Conservation (phyloP, 2,888 invertebrate genomes). For the Tuta absoluta region DNA sequence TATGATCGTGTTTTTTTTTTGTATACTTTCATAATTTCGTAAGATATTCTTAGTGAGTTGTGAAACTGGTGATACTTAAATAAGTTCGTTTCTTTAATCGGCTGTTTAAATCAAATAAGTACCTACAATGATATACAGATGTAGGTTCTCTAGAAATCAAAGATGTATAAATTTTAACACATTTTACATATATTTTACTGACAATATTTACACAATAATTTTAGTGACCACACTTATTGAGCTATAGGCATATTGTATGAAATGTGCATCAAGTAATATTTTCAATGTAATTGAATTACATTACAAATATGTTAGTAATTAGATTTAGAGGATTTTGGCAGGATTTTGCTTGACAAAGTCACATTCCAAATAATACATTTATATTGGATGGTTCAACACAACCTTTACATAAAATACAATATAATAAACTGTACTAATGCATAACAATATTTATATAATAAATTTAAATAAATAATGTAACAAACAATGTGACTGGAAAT, state of each 20-base stretch:
- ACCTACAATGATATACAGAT: neutral
- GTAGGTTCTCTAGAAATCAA: conserved; percentile 35
- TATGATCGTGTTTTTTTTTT: too few species aligned
- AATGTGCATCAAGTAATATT: conserved; percentile 73
- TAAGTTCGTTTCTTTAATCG: neutral
- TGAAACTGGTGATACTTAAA: too few species aligned
- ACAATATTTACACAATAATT: conserved; percentile 79
- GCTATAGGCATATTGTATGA: conserved; percentile 78
- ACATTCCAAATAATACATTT: conserved; percentile 62
- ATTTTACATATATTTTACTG: conserved; percentile 80
- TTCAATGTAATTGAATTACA: conserved; percentile 75
- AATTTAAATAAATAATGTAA: conserved; percentile 54
- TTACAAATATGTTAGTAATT: conserved; percentile 59
- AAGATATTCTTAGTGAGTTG: too few species aligned
- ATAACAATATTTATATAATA: conserved; percentile 50
- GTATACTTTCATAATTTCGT: too few species aligned
- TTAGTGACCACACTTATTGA: conserved; percentile 80
- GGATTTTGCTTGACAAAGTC: conserved; percentile 76
- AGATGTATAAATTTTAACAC: conserved; percentile 60
- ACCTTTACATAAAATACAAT: conserved; percentile 64
- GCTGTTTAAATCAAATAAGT: too few species aligned
- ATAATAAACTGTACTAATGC: conserved; percentile 51
- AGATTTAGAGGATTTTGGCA: conserved; percentile 67
- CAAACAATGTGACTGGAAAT: conserved; percentile 51
- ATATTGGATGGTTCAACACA: conserved; percentile 57